A percentile compares a stretch with the other conserved stretches of the same genome.
Conservation (phyloP, 2,797 vertebrate species). For the Denticeps clupeoides region DNA sequence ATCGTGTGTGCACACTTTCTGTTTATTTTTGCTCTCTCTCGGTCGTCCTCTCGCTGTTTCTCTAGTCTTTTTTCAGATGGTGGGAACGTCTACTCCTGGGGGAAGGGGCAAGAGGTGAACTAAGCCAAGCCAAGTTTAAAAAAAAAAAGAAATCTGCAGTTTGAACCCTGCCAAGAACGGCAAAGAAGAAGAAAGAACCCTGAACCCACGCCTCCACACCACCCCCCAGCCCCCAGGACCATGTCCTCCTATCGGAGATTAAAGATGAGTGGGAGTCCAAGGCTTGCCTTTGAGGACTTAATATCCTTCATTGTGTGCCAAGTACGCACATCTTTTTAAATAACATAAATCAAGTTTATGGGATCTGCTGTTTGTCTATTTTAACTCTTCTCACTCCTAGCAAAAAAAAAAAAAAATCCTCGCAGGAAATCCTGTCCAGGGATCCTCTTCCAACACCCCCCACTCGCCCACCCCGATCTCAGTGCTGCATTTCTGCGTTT, state of each 20-base stretch:
- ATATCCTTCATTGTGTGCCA: slow-evolving; percentile 54
- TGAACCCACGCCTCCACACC: slow-evolving; percentile 32
- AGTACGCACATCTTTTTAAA: slow-evolving; percentile 60
- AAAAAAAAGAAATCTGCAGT: slow-evolving; percentile 41
- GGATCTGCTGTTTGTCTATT: slow-evolving; percentile 52
- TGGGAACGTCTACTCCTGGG: slow-evolving; percentile 57
- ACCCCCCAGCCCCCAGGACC: slow-evolving; percentile 9
- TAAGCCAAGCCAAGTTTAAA: slow-evolving; percentile 32
- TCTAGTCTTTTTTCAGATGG: slow-evolving; percentile 43
- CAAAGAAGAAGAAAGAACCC: slow-evolving; percentile 49
- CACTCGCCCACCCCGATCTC: no score
- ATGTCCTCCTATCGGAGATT: slow-evolving; percentile 46
- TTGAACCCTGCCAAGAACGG: slow-evolving; percentile 46
- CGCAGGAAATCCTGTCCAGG: slow-evolving; percentile 49
- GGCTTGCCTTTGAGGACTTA: slow-evolving; percentile 50
- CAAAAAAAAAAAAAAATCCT: no score
- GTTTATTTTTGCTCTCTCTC: slow-evolving; percentile 44
- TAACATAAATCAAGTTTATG: slow-evolving; percentile 63
- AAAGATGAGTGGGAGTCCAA: slow-evolving; percentile 46
- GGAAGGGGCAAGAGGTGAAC: slow-evolving; percentile 54
- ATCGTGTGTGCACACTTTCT: slow-evolving; percentile 50
- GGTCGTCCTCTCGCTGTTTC: slow-evolving; percentile 14
- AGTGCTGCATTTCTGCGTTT: no score
- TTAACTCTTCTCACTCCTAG: slow-evolving; percentile 43
- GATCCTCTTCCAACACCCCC: no score